Evolutionary conservation across 2,797 vertebrate species (phyloP).

Genomic region (Cryptoblepharus egeriae): DNA sequence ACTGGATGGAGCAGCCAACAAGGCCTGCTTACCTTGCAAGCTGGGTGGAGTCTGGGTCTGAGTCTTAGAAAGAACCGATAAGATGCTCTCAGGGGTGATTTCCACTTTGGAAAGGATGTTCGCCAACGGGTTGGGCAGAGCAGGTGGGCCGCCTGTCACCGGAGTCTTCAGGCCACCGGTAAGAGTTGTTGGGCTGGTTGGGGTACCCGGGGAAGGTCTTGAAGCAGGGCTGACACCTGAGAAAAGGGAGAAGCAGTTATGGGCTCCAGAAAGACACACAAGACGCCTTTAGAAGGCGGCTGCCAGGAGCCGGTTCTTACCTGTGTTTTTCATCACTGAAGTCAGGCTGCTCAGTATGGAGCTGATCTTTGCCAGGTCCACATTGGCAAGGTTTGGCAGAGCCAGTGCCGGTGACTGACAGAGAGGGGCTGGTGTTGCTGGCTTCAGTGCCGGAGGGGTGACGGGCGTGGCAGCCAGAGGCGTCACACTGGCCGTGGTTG

Average conservation of each 20-base stretch:
- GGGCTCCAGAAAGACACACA: background rate
- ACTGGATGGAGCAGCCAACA: too few species aligned
- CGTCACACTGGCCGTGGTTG: background rate
- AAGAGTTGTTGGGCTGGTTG: slow-evolving; percentile 86
- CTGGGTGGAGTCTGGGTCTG: slow-evolving; percentile 79
- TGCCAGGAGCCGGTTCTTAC: slow-evolving; percentile 72
- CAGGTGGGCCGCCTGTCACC: slow-evolving; percentile 45
- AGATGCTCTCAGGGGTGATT: slow-evolving; percentile 93
- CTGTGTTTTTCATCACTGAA: slow-evolving; percentile 95
- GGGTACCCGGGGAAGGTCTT: slow-evolving; percentile 88
- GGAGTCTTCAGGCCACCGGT: slow-evolving; percentile 82
- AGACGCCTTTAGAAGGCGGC: background rate
- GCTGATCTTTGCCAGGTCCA: slow-evolving; percentile 98
- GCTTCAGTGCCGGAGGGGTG: slow-evolving; percentile 66
- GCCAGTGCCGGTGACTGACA: slow-evolving; percentile 61
- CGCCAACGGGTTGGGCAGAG: slow-evolving; percentile 85
- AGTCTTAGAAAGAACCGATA: slow-evolving; percentile 92
- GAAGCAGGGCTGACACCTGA: slow-evolving; percentile 89
- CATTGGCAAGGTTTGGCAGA: slow-evolving; percentile 92
- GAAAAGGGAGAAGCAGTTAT: slow-evolving; percentile 26
- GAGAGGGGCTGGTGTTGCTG: slow-evolving; percentile 42
- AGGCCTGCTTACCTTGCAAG: slow-evolving; percentile 80
- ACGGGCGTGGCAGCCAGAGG: slow-evolving; percentile 6
- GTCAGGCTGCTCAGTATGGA: slow-evolving; percentile 96
- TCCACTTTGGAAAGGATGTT: slow-evolving; percentile 97